These are phyloP conservation scores for Apocrypta bakeri DNA, from an alignment of 1,140 invertebrate species.

Conservation along the genomic window DNA sequence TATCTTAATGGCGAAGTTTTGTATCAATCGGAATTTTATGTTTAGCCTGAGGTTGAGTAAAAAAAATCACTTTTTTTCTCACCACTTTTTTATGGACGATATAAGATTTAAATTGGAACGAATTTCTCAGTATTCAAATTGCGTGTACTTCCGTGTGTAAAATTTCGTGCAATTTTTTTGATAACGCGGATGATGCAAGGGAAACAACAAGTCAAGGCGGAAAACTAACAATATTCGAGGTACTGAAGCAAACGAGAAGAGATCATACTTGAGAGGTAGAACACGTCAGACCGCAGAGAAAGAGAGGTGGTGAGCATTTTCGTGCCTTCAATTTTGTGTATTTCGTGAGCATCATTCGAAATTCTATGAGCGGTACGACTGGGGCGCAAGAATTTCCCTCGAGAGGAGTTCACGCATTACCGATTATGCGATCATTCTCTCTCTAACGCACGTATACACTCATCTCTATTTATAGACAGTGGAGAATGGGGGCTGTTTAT, in stretches of 20 bases:
- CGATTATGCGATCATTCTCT: conserved; percentile 21
- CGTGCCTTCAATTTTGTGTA: conserved; percentile 27
- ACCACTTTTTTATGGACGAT: too few species aligned
- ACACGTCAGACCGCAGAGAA: not conserved
- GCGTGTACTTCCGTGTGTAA: too few species aligned
- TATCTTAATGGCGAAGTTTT: conserved; percentile 29
- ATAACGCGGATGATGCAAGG: too few species aligned
- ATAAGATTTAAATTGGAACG: too few species aligned
- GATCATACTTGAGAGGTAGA: not conserved
- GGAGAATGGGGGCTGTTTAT: too few species aligned
- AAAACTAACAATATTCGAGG: not conserved
- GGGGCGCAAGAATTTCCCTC: conserved; percentile 41
- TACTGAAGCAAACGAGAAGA: not conserved
- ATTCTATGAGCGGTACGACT: conserved; percentile 35
- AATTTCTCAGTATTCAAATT: too few species aligned
- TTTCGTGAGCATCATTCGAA: conserved; percentile 29
- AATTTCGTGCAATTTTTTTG: not conserved
- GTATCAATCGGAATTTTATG: conserved; percentile 33
- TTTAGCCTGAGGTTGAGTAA: too few species aligned
- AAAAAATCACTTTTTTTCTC: too few species aligned
- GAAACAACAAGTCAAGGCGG: not conserved
- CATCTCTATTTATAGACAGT: too few species aligned
- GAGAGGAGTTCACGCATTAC: conserved; percentile 37
- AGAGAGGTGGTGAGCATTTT: not conserved
- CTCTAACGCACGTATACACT: not conserved